Evolutionary conservation across 92 coral and sea anemone genomes (phyloP).

Genomic region (Bergia puertoricense): DNA sequence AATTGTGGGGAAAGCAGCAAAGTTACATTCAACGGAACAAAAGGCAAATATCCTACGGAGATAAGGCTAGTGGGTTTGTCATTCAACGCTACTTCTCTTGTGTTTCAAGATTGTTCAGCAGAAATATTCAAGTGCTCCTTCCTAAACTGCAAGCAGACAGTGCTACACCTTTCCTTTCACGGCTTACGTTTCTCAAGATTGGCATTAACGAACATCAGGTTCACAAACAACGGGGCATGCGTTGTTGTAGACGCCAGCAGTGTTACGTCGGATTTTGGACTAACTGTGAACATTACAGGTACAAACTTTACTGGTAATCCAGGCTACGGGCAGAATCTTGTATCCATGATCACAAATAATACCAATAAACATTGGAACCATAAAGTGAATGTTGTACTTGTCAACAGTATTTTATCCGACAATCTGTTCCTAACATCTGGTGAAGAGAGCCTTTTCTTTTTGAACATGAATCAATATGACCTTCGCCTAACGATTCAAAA

Average conservation of each 20-base stretch:
- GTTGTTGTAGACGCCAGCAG: background rate
- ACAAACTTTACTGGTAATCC: background rate
- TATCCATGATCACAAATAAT: background rate
- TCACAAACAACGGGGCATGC: background rate
- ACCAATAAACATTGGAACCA: background rate
- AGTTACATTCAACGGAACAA: background rate
- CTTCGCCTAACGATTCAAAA: background rate
- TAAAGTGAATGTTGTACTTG: background rate
- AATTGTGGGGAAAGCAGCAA: background rate
- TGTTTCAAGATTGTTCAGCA: background rate
- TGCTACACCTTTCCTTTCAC: background rate
- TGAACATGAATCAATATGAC: background rate
- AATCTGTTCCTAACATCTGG: conserved; percentile 13
- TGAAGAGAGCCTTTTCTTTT: background rate
- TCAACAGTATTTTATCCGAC: background rate
- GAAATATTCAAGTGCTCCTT: conserved; percentile 5
- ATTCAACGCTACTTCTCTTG: background rate
- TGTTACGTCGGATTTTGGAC: background rate
- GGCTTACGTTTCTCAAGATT: background rate
- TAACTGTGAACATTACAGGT: background rate
- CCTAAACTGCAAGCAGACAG: background rate
- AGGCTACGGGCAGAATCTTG: conserved; percentile 2
- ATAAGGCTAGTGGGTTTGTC: background rate
- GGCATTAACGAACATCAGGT: background rate
- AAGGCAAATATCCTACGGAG: background rate